Evolutionary conservation across 1,140 invertebrate genomes (phyloP).

Genomic region (Drosophila ogumai): DNA sequence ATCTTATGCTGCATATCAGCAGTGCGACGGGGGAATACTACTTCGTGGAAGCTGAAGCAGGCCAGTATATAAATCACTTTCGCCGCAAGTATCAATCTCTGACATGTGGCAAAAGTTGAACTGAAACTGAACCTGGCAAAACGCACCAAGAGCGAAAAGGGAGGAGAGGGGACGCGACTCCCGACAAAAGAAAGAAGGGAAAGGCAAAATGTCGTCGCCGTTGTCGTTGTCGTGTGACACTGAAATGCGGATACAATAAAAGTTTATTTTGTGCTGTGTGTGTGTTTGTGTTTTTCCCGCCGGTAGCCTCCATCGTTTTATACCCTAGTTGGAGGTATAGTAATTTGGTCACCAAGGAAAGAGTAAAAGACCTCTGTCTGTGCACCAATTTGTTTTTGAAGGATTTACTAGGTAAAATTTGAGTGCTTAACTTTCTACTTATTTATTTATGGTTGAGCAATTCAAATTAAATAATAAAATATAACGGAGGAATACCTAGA

Average conservation of each 20-base stretch:
- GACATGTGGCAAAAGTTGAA: slow-evolving; percentile 66
- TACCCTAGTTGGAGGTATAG: slow-evolving; percentile 21
- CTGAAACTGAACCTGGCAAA: slow-evolving; percentile 48
- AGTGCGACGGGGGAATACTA: slow-evolving; percentile 9
- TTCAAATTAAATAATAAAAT: not conserved
- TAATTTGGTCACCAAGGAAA: not conserved
- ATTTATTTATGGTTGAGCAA: not conserved
- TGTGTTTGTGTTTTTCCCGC: slow-evolving; percentile 8
- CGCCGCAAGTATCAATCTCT: slow-evolving; percentile 81
- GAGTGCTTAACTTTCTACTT: not conserved
- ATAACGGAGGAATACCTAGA: no score
- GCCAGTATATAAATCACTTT: slow-evolving; percentile 80
- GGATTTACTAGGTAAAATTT: not conserved
- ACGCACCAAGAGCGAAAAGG: slow-evolving; percentile 12
- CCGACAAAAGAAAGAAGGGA: slow-evolving; percentile 47
- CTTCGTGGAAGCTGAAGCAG: slow-evolving; percentile 12
- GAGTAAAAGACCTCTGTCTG: not conserved
- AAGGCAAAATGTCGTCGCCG: slow-evolving; percentile 52
- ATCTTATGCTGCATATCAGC: slow-evolving; percentile 43
- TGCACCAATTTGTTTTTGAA: accelerated
- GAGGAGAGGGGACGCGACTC: slow-evolving; percentile 1
- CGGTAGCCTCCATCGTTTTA: slow-evolving; percentile 10
- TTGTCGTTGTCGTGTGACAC: slow-evolving; percentile 65
- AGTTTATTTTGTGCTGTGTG: slow-evolving; percentile 58
- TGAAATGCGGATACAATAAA: slow-evolving; percentile 83